Conservation (phyloP, 2,113 vertebrate genomes). For the Tragelaphus strepsiceros region DNA sequence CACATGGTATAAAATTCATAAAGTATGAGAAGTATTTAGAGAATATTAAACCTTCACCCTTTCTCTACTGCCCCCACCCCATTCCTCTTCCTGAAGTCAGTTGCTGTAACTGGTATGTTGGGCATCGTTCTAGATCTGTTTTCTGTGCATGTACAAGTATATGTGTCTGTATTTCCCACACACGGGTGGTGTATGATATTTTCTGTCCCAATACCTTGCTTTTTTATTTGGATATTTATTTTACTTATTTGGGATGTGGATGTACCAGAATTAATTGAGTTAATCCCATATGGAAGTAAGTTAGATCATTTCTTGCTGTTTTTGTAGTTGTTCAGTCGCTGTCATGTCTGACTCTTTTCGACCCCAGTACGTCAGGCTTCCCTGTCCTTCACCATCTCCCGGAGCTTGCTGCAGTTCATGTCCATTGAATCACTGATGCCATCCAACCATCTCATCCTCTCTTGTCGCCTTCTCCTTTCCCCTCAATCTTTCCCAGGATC, state of each 20-base stretch:
- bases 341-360: background rate
- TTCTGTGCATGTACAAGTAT: background rate
- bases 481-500: background rate
- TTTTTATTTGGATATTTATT: background rate
- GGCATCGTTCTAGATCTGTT: background rate
- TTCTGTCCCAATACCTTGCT: background rate
- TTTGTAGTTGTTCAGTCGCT: background rate
- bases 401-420: background rate
- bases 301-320: background rate
- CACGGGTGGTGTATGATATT: background rate
- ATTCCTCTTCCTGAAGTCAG: background rate
- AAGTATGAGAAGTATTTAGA: background rate
- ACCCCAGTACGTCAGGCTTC: background rate
- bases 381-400: background rate
- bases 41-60: background rate
- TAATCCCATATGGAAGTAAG: background rate
- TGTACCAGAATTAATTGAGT: background rate
- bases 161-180: background rate
- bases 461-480: background rate
- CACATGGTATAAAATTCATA: background rate
- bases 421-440: background rate
- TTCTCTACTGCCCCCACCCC: background rate
- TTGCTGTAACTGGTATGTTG: background rate
- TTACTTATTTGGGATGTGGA: background rate
- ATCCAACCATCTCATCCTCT: background rate